Base-by-base conservation (phyloP, 1,140 invertebrate species). In the Orchestia grillus region DNA sequence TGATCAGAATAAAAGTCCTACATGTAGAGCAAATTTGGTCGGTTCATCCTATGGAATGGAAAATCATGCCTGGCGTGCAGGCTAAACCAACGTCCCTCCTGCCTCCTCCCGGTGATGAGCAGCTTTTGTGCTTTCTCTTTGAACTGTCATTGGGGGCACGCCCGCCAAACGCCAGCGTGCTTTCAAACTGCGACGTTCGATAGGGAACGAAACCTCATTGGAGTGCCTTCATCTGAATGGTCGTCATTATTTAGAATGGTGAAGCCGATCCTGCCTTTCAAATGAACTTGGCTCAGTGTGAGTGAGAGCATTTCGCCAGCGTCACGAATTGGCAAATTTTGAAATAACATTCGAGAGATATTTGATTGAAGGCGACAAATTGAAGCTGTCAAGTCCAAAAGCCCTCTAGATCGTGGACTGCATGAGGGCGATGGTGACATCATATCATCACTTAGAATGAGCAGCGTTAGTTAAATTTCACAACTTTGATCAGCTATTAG, bases 241-340 rank as follows among this genome's bases (percentile, higher is more conserved):
- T 42, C 15, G 41, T 42, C 88, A n/a, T 42, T 8, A 43, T 43
- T 91, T 91, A 11, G 44, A 91, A 91, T 91, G 88, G 41, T 43
- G 88, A 91, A 91, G 41, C 41, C 88, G 88, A 91, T 91, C 41
- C 88, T 42, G 88, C 41, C 88, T 42, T 91, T 91, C 28, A 91
- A 91, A 91, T 91, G 41, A 44, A 91, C 41, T 42, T 41, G 44
- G 28, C 42, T 91, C 88, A 91, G 28, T 91, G 88, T 44, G 44
- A 42, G 44, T 44, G 88, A 91, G 44, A 42, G 41, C 88, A 91
- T 91, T 91, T 91, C 44, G 44, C 88, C 88, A 42, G 19, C 42
- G 88, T 11, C 88, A 41, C 16, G 88, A 77, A 77, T 23, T 77
- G 28, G 88, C 88, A 91, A 91, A 91, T 91, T 91, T 42, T 91